Conservation (phyloP, 2,797 vertebrate species). For the Typhlichthys subterraneus region DNA sequence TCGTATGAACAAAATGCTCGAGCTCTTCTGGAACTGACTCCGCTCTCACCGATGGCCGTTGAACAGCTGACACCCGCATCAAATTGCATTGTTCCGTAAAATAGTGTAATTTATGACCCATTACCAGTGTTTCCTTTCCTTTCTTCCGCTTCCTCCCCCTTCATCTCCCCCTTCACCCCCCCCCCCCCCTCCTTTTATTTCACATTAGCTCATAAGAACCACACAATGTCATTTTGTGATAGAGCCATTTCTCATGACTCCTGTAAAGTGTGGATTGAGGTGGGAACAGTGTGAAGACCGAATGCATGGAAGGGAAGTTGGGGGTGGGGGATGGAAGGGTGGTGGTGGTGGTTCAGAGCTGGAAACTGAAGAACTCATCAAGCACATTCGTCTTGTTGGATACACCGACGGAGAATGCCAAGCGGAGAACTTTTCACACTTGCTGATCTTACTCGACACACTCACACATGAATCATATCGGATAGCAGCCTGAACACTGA, state of each 20-base stretch:
- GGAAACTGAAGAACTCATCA: slow-evolving; percentile 76
- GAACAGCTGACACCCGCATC: slow-evolving; percentile 74
- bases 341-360: slow-evolving; percentile 21
- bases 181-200: slow-evolving; percentile 26
- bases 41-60: slow-evolving; percentile 39
- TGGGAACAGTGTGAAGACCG: slow-evolving; percentile 51
- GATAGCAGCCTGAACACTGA: slow-evolving; percentile 48
- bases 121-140: slow-evolving; percentile 70
- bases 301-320: slow-evolving; percentile 37
- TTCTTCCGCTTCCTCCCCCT: too few species aligned
- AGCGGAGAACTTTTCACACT: slow-evolving; percentile 62
- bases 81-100: slow-evolving; percentile 70
- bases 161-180: slow-evolving; percentile 14
- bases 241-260: slow-evolving; percentile 63
- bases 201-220: slow-evolving; percentile 55
- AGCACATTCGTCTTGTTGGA: slow-evolving; percentile 75
- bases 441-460: slow-evolving; percentile 57
- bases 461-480: slow-evolving; percentile 62
- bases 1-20: slow-evolving; percentile 35
- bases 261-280: slow-evolving; percentile 46
- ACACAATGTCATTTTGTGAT: slow-evolving; percentile 67
- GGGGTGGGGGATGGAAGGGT: neutral
- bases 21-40: slow-evolving; percentile 60
- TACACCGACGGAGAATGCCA: slow-evolving; percentile 57
- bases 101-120: slow-evolving; percentile 70